Base-by-base conservation (phyloP, 2,888 invertebrate genomes). In the Mesorhabditis spiculigera region DNA sequence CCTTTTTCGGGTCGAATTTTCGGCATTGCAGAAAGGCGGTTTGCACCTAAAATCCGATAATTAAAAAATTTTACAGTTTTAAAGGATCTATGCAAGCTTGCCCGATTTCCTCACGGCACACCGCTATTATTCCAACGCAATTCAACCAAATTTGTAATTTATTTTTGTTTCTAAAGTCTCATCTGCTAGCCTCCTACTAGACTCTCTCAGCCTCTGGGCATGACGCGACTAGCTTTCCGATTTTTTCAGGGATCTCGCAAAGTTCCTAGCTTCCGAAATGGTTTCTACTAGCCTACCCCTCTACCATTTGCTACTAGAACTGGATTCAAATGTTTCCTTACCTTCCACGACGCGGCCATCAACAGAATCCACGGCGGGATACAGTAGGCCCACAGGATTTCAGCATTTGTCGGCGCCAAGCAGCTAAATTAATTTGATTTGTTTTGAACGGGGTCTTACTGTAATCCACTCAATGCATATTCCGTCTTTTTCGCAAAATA, bases 1-100 rank as follows among this genome's bases (percentile, higher is more conserved):
- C 58, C 58, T 10, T n/a, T 50, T 50, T 50, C 58, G n/a, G 58
- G n/a, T 50, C 58, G 58, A 13, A 50, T n/a, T 50, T 50, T n/a
- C n/a, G 8, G 3, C 58, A 50, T 50, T 50, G 58, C 10, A 50
- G 3, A n/a, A 50, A 50, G n/a, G 58, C 58, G n/a, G 58, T 50
- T 50, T 50, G 58, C 10, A 50, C 58, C 58, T 50, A 50, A n/a
- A 50, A 1, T 50, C 3, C 1, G 28, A 28, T 28, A 28, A 3
- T 28, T 28, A 28, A 28, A 28, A 28, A 28, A 28, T 28, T 28
- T 28, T 28, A 28, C 28, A 28, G 28, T 28, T 28, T 28, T 28
- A 28, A 28, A 28, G 28, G 28, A 28, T 28, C 28, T 28, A 1
- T 50, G 8, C 8, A 1, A n/a, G n/a, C n/a, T 50, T 50, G 58